Evolutionary conservation across 2,797 vertebrate species (phyloP), one percentile per base, ranked within the genome.

Genomic region (Ctenopoma multispine): DNA sequence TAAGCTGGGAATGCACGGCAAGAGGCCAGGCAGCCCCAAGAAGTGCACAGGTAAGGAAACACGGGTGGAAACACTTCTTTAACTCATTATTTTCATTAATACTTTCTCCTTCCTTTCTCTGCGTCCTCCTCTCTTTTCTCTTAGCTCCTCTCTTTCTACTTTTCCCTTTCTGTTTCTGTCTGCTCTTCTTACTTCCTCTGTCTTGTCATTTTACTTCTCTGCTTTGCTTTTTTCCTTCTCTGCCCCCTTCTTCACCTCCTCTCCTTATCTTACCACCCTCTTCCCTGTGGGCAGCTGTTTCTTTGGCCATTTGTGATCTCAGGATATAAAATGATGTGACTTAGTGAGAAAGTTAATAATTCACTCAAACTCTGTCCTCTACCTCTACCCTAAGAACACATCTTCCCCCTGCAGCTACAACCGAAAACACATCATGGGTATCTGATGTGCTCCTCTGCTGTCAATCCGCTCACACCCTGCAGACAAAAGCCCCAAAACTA

Each of bases 1-100:
- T 92, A 98, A 98, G 79, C 93, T 99, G 84, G 97, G 97, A 85
- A 98, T 96, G 79, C 97, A 98, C 56, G 97, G 96, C 82, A 99
- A 98, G 91, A 96, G 96, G 73, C 96, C 95, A 0, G 97, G 95
- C 66, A 96, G 96, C 87, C 94, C 96, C 72, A 98, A 96, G 93
- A 99, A 98, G 85, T 99, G 97, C 69, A 99, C 97, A 95, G 97
- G 97, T 99, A 95, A n/a, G 77, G 70, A 11, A 5, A 20, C 18
- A 6, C 2, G 7, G 9, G 3, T 38, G 0, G 10, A 38, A 41
- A 15, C 15, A 41, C 3, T 53, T 18, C n/a, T 29, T 9, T 10
- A 20, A 7, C 13, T 63, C 24, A 3, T 23, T 2, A 15, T 48
- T 17, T 9, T 14, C 3, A n/a, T 4, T 13, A 36, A 7, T 15